phyloP scores from a whole-genome alignment of 1,140 invertebrate genomes.

The Hesperophylax magnus region DNA sequence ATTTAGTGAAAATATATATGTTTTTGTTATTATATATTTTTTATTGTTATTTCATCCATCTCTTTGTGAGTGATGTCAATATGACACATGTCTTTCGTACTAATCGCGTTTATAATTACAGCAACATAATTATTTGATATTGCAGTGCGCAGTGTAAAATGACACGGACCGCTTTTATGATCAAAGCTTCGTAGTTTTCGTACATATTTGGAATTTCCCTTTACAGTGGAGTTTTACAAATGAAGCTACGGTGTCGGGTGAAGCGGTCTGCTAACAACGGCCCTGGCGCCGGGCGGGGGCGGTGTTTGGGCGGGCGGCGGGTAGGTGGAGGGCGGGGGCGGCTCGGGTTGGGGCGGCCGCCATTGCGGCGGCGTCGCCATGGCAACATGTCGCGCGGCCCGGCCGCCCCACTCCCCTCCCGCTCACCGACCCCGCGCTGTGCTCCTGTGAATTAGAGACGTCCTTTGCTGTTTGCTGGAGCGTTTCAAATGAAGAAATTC shows the following conservation, averaged over 20 bases:
- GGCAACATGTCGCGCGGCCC: slow-evolving; percentile 54
- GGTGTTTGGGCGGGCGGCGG: slow-evolving; percentile 2
- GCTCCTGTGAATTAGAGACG: slow-evolving; percentile 57
- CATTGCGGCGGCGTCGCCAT: slow-evolving; percentile 58
- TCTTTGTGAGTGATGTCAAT: no score
- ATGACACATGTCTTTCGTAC: no score
- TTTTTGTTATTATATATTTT: no score
- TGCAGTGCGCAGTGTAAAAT: no score
- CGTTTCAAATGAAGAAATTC: slow-evolving; percentile 59
- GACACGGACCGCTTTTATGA: no score
- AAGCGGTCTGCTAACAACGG: slow-evolving; percentile 19
- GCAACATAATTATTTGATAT: no score
- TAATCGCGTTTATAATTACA: no score
- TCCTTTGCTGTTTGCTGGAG: slow-evolving; percentile 58
- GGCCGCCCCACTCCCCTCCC: slow-evolving; percentile 29
- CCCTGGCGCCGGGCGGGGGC: slow-evolving; percentile 34
- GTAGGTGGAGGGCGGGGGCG: slow-evolving; percentile 29
- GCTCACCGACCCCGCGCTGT: slow-evolving; percentile 5
- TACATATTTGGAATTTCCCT: background rate
- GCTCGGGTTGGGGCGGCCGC: slow-evolving; percentile 43
- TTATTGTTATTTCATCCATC: no score
- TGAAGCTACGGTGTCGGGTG: slow-evolving; percentile 4
- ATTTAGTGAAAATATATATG: no score
- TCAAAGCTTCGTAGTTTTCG: background rate
- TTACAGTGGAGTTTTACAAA: background rate